A percentile compares a stretch with the other conserved stretches of the same genome.
Conservation (phyloP, 2,797 vertebrate species). For the Eulemur albifrons region DNA sequence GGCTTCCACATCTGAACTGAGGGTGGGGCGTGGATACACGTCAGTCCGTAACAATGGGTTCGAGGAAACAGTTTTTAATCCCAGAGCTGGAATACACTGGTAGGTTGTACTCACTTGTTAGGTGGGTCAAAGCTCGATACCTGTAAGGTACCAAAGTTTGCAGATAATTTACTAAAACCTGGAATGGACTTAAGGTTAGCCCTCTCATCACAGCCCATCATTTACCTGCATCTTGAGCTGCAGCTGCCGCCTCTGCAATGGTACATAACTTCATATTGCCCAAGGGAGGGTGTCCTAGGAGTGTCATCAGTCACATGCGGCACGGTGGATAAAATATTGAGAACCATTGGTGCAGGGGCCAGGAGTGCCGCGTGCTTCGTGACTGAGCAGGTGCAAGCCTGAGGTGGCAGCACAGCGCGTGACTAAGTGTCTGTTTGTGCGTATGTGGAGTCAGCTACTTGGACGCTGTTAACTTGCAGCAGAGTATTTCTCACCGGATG, state of each 20-base stretch:
- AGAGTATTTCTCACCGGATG: background rate
- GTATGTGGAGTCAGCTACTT: background rate
- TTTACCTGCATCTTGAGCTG: background rate
- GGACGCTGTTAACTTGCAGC: background rate
- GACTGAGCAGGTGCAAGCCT: background rate
- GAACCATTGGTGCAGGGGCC: background rate
- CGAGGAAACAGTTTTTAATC: background rate
- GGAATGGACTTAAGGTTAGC: background rate
- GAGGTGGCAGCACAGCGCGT: background rate
- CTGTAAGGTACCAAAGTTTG: background rate
- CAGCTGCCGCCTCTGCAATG: background rate
- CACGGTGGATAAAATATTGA: background rate
- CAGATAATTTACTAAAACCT: background rate
- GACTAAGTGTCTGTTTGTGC: fast-evolving
- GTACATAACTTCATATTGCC: background rate
- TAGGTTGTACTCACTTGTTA: background rate
- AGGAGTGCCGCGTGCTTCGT: fast-evolving
- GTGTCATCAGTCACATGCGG: background rate
- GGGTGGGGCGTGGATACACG: background rate
- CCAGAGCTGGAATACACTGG: background rate
- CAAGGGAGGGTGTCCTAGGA: background rate
- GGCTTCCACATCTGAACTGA: background rate
- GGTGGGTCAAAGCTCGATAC: background rate
- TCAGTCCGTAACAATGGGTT: background rate
- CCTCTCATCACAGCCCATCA: background rate